Evolutionary conservation across 2,888 invertebrate genomes (phyloP).

Genomic region (Amblyteles armatorius): DNA sequence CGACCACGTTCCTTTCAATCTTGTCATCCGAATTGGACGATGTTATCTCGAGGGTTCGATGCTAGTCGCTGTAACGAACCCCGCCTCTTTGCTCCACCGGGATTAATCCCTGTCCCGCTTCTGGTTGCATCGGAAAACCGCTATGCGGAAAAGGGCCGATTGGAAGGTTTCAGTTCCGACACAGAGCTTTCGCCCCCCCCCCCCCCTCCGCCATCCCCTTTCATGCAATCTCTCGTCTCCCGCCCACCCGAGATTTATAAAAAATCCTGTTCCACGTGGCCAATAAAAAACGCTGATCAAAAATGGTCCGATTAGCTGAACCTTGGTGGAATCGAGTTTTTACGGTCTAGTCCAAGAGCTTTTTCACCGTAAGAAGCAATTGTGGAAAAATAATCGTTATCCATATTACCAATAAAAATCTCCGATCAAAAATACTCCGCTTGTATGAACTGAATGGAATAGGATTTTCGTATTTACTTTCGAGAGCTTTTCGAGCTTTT

Average conservation of each 20-base stretch:
- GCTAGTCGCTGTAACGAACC: conserved; percentile 17
- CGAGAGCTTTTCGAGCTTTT: not conserved
- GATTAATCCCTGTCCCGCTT: conserved; percentile 2
- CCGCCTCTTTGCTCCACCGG: not conserved
- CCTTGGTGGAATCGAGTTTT: conserved; percentile 15
- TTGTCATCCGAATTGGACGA: conserved; percentile 55
- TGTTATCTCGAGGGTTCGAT: conserved; percentile 54
- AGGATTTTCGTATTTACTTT: not conserved
- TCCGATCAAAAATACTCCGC: not conserved
- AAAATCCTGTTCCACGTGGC: conserved; percentile 8
- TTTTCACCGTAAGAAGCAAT: not conserved
- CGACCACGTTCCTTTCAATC: conserved; percentile 46
- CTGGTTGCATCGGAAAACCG: conserved; percentile 41
- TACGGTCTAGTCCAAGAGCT: not conserved
- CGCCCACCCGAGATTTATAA: not conserved
- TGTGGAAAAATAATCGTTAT: not conserved
- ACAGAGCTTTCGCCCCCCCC: conserved; percentile 4
- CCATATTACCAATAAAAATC: not conserved
- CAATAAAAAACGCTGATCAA: conserved; percentile 27
- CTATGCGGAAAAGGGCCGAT: conserved; percentile 52
- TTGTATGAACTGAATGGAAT: not conserved
- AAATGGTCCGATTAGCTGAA: conserved; percentile 24
- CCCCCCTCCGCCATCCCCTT: not conserved
- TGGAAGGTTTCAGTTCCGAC: conserved; percentile 61
- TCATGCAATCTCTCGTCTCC: not conserved